Evolutionary conservation across 2,797 vertebrate genomes (phyloP).

Genomic region (Sebastes nivosus): DNA sequence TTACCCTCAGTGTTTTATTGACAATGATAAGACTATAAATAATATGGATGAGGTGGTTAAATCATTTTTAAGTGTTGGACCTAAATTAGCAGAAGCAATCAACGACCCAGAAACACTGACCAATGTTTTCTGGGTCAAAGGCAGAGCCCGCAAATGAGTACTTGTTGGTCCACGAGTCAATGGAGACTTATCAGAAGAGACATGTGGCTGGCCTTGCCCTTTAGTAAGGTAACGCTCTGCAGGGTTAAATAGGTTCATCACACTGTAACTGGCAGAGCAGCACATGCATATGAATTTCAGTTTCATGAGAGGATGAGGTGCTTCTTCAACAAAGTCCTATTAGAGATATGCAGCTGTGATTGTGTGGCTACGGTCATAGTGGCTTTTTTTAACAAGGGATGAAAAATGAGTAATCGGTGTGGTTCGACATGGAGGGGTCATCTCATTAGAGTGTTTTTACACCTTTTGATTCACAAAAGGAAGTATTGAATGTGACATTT

Average conservation of each 20-base stretch:
- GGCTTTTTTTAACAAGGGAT: slow-evolving; percentile 8
- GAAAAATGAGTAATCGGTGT: slow-evolving; percentile 16
- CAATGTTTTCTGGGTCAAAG: not conserved
- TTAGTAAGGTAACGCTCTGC: not conserved
- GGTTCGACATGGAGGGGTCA: not conserved
- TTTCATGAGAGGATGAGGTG: slow-evolving; percentile 18
- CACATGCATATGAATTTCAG: slow-evolving; percentile 9
- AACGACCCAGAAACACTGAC: not conserved
- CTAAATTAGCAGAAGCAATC: not conserved
- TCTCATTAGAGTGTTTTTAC: not conserved
- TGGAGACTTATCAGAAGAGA: not conserved
- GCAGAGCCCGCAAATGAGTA: not conserved
- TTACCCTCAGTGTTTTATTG: too few relatives aligned
- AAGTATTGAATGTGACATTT: slow-evolving; percentile 7
- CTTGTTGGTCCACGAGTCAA: not conserved
- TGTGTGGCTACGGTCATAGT: not conserved
- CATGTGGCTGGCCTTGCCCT: not conserved
- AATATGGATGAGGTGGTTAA: too few relatives aligned
- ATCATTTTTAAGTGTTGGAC: not conserved
- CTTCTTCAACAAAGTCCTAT: slow-evolving; percentile 21
- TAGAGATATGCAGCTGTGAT: slow-evolving; percentile 17
- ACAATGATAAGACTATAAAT: too few relatives aligned
- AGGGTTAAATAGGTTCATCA: slow-evolving; percentile 32
- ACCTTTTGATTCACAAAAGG: not conserved
- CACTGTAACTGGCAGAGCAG: slow-evolving; percentile 10